A percentile compares a stretch with the other conserved stretches of the same genome.
phyloP scores from a whole-genome alignment of 2,888 invertebrate genomes.

The Abrostola triplasia region DNA sequence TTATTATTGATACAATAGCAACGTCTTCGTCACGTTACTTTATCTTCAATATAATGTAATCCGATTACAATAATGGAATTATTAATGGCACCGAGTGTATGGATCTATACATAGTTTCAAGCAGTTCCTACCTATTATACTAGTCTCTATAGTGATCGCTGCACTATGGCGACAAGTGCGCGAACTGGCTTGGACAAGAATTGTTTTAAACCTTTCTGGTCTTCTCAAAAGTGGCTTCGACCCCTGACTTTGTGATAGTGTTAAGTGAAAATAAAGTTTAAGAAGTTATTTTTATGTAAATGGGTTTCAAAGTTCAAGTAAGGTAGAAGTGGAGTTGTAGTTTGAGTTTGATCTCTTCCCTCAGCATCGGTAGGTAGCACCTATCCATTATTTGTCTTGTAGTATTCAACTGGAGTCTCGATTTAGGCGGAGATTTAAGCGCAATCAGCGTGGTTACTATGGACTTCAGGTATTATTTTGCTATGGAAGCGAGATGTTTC shows the following conservation, averaged over 20 bases:
- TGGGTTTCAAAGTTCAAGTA: too few species aligned
- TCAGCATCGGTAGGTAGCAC: too few species aligned
- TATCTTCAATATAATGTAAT: constrained; percentile 2
- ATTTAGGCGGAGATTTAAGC: too few species aligned
- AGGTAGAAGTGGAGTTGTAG: too few species aligned
- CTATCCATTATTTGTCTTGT: too few species aligned
- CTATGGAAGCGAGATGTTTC: too few species aligned
- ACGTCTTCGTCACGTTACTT: background rate
- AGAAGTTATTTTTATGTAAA: too few species aligned
- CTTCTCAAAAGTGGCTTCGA: background rate
- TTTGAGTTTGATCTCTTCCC: too few species aligned
- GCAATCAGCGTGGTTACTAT: too few species aligned
- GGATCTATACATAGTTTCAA: background rate
- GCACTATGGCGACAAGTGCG: background rate
- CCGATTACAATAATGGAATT: constrained; percentile 2
- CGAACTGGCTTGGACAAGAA: constrained; percentile 1
- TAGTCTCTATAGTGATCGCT: background rate
- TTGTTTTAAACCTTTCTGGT: background rate
- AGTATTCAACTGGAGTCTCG: too few species aligned
- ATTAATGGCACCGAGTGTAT: background rate
- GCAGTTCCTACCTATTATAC: background rate
- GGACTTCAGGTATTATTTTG: too few species aligned
- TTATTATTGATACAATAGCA: background rate
- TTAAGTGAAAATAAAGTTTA: background rate
- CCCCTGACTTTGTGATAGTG: background rate